Percentiles rank a stretch among this genome's conserved stretches.
Evolutionary conservation across 30 jellyfish, hydroid and myxozoan species (phyloP).

Genomic region (Euphysa ruthae): DNA sequence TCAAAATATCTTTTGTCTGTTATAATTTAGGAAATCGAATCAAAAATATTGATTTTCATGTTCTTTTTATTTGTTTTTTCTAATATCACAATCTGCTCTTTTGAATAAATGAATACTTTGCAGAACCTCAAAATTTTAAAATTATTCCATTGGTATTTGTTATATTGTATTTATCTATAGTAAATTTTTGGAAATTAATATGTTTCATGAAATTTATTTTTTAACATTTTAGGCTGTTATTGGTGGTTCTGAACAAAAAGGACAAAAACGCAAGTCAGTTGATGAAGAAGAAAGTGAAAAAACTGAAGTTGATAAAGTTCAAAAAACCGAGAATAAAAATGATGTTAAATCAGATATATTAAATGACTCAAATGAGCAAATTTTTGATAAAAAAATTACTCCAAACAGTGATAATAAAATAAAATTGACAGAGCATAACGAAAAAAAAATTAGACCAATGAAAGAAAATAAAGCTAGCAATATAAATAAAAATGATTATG

Average conservation of each 20-base stretch:
- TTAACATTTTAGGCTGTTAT: slow-evolving; percentile 2
- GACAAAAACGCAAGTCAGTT: slow-evolving; percentile 15
- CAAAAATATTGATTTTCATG: no score
- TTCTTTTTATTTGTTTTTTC: no score
- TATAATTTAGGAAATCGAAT: no score
- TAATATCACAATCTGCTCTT: no score
- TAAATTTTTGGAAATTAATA: background rate
- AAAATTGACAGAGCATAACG: slow-evolving; percentile 24
- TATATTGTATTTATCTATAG: no score
- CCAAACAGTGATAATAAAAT: background rate
- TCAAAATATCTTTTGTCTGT: no score
- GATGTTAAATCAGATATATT: slow-evolving; percentile 14
- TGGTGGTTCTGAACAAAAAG: slow-evolving; percentile 13
- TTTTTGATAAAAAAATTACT: background rate
- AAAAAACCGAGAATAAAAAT: slow-evolving; percentile 22
- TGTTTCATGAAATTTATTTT: background rate
- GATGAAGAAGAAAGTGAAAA: slow-evolving; percentile 14
- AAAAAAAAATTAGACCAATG: slow-evolving; percentile 15
- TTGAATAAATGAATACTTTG: no score
- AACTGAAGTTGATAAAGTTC: slow-evolving; percentile 15
- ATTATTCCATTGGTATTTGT: no score
- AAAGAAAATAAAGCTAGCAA: slow-evolving; percentile 23
- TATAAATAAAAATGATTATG: slow-evolving; percentile 32
- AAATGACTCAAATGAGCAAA: background rate
- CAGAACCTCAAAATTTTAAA: no score